A percentile compares a stretch with the other conserved stretches of the same genome.
Conservation (phyloP, 1,140 invertebrate species). For the Drosophila melanogaster region DNA sequence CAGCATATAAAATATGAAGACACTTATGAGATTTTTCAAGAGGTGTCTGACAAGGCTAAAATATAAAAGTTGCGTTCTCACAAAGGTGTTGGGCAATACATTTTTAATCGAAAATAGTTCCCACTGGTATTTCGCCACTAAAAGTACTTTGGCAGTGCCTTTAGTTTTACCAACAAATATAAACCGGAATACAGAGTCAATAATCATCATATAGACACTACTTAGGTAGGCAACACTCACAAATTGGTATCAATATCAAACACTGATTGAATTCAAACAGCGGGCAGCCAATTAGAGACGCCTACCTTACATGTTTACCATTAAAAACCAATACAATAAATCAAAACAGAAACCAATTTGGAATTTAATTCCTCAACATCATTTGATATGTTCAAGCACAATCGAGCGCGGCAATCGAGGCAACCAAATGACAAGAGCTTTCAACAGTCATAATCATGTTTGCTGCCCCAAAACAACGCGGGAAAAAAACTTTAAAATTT, state of each 20-base stretch:
- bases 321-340: conserved; percentile 56
- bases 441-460: conserved; percentile 64
- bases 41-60: conserved; percentile 46
- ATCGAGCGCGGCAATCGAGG: conserved; percentile 69
- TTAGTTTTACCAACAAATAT: conserved; percentile 16
- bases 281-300: conserved; percentile 66
- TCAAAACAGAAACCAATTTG: conserved; percentile 46
- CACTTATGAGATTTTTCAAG: conserved; percentile 37
- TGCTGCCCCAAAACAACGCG: conserved; percentile 9
- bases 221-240: conserved; percentile 62
- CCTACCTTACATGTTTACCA: conserved; percentile 42
- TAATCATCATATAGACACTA: conserved; percentile 53
- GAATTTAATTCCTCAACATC: conserved; percentile 27
- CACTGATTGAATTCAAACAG: conserved; percentile 10
- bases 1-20: conserved; percentile 30
- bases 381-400: conserved; percentile 60
- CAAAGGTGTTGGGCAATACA: conserved; percentile 13
- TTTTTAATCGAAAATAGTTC: conserved; percentile 21
- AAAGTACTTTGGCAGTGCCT: background rate
- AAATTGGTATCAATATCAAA: conserved; percentile 50
- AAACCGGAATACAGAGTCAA: conserved; percentile 45
- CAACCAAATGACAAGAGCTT: conserved; percentile 75
- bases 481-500: conserved; percentile 60
- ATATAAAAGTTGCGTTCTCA: conserved; percentile 7
- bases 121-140: conserved; percentile 15